Evolutionary conservation across 2,797 vertebrate species (phyloP).

Genomic region (Manis crassicaudata): DNA sequence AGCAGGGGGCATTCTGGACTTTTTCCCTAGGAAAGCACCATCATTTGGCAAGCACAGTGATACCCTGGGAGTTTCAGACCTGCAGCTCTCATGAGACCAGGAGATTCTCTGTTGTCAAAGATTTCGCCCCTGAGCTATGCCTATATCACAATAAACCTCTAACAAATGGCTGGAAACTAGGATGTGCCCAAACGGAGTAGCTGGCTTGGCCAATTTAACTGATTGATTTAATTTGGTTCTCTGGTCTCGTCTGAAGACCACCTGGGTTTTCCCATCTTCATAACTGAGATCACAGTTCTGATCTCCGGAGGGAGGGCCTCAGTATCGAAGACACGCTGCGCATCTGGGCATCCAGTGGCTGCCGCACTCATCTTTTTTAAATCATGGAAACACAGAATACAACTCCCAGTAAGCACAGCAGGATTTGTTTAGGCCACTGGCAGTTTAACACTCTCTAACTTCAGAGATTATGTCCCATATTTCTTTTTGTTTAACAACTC

Average conservation of each 20-base stretch:
- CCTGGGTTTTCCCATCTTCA: neutral
- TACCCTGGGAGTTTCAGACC: neutral
- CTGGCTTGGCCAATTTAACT: neutral
- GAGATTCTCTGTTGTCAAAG: neutral
- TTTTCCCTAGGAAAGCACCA: neutral
- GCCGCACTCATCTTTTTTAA: neutral
- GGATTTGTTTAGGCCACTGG: neutral
- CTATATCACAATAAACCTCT: neutral
- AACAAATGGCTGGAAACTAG: too few relatives aligned
- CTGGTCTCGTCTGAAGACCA: neutral
- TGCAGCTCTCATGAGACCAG: neutral
- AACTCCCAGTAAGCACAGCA: neutral
- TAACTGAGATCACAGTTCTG: neutral
- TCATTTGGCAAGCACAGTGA: neutral
- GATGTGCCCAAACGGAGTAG: fast-evolving
- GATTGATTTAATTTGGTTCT: neutral
- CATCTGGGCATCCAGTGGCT: neutral
- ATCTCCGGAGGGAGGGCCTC: neutral
- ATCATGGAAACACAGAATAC: neutral
- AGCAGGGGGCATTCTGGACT: fast-evolving
- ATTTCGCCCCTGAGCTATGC: neutral
- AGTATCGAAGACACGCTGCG: neutral
- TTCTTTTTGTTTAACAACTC: neutral
- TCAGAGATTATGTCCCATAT: neutral
- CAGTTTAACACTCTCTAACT: neutral